Evolutionary conservation across 2,888 invertebrate species (phyloP).

Genomic region (Mayetiola destructor): DNA sequence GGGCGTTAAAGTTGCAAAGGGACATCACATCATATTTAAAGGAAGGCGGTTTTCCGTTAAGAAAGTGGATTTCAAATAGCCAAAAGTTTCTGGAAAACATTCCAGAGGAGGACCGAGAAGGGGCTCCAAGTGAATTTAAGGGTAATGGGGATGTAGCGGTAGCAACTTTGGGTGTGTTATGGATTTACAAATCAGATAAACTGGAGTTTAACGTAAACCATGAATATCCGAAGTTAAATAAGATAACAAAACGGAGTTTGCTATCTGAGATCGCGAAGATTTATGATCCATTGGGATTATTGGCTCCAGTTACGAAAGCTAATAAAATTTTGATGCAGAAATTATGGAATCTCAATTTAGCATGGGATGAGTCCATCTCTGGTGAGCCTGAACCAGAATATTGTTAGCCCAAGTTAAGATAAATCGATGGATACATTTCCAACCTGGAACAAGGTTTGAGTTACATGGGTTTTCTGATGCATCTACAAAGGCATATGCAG

Average conservation of each 20-base stretch:
- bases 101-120: background rate
- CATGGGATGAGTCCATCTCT: background rate
- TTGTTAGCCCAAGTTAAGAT: background rate
- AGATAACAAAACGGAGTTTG: background rate
- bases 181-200: background rate
- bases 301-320: background rate
- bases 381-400: background rate
- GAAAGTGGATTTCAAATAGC: background rate
- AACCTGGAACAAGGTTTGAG: background rate
- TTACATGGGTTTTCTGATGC: slow-evolving; percentile 15
- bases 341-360: slow-evolving; percentile 5
- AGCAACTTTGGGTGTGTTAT: background rate
- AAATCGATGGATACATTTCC: background rate
- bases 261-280: background rate
- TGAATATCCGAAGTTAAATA: background rate
- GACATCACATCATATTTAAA: slow-evolving; percentile 16
- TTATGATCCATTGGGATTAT: slow-evolving; percentile 11
- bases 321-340: slow-evolving; percentile 6
- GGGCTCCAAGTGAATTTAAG: background rate
- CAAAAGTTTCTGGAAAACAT: background rate
- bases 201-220: background rate
- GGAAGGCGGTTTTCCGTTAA: background rate
- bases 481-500: slow-evolving; percentile 14
- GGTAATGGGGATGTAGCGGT: background rate
- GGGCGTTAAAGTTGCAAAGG: slow-evolving; percentile 14